Conservation (phyloP, 1,140 invertebrate species). For the Temnothorax curvispinosus region DNA sequence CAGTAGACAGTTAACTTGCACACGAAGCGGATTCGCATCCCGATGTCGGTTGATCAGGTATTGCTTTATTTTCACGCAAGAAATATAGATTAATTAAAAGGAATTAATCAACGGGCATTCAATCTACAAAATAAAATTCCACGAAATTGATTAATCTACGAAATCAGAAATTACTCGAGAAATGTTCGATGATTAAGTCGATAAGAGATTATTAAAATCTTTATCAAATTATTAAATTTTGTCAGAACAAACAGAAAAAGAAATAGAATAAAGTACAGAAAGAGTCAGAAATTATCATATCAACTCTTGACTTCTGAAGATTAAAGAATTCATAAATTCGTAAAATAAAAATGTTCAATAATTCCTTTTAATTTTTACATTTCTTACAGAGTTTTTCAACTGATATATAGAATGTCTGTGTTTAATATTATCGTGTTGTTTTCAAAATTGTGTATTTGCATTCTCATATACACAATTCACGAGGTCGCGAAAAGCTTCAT, state of each 20-base stretch:
- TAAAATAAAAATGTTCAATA: not conserved
- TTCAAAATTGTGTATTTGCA: not conserved
- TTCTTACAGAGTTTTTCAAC: not conserved
- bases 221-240: not conserved
- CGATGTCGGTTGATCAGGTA: slow-evolving; percentile 31
- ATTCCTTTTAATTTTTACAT: slow-evolving; percentile 11
- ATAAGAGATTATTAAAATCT: not conserved
- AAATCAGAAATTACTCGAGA: not conserved
- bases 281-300: not conserved
- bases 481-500: not conserved
- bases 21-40: slow-evolving; percentile 28
- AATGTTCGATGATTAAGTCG: not conserved
- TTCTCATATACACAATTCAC: not conserved
- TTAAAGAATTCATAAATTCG: not conserved
- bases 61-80: not conserved
- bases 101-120: not conserved
- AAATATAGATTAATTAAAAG: not conserved
- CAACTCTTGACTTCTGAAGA: not conserved
- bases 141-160: not conserved
- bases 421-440: not conserved
- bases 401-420: not conserved
- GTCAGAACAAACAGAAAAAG: not conserved
- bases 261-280: not conserved
- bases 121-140: not conserved
- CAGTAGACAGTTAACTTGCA: slow-evolving; percentile 44